These are phyloP conservation scores for Drosophila aff. DNA, from an alignment of 1,140 invertebrate genomes.

Conservation along the genomic window DNA sequence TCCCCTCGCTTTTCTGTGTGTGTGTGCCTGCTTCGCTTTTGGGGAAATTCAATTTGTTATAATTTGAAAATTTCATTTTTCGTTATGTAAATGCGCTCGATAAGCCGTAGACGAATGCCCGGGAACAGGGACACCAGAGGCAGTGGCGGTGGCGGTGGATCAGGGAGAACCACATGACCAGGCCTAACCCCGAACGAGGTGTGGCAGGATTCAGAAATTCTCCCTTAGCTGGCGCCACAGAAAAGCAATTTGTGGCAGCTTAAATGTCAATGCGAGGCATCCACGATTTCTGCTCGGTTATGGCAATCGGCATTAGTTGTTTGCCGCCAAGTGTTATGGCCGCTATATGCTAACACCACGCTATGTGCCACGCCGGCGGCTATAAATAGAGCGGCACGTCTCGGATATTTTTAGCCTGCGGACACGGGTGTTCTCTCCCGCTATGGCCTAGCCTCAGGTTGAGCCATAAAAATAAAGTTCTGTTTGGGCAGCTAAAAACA, in stretches of 20 bases:
- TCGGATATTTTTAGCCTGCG: conserved; percentile 62
- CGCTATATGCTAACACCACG: conserved; percentile 8
- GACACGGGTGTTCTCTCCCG: conserved; percentile 21
- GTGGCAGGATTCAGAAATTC: conserved; percentile 16
- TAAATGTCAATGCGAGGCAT: conserved; percentile 71
- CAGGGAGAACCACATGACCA: conserved; percentile 26
- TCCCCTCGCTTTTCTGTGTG: background rate
- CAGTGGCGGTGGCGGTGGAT: background rate
- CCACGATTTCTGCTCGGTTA: conserved; percentile 44
- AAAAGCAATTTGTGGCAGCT: conserved; percentile 80
- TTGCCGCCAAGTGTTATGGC: conserved; percentile 12
- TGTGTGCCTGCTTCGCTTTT: conserved; percentile 9
- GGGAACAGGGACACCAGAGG: conserved; percentile 1
- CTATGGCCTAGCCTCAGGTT: conserved; percentile 21
- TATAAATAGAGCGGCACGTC: conserved; percentile 76
- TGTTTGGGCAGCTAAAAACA: conserved; percentile 77
- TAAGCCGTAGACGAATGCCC: conserved; percentile 53
- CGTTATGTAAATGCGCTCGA: conserved; percentile 72
- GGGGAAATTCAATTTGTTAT: conserved; percentile 79
- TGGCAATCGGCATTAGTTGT: conserved; percentile 50
- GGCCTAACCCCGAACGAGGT: conserved; percentile 21
- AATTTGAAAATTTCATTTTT: conserved; percentile 82
- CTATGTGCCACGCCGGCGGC: conserved; percentile 35
- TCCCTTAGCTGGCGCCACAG: conserved; percentile 19
- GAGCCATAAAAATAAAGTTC: conserved; percentile 72